Evolutionary conservation across 2,888 invertebrate species (phyloP), one percentile per base, ranked within the genome.

Genomic region (Tenthredo scrophulariae): DNA sequence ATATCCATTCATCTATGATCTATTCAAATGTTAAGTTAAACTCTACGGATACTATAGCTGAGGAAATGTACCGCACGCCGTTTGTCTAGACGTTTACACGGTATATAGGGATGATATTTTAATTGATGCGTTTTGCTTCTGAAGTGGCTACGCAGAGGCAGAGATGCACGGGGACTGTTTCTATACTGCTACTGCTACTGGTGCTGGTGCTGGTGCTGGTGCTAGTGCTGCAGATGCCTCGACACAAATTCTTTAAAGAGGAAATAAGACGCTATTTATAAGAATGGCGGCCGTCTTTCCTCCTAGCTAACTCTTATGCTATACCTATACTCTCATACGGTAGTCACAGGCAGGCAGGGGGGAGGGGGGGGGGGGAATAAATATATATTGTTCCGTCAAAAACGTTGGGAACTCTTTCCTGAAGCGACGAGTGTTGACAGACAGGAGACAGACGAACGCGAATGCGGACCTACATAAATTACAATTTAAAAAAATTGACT

Each of bases 231-330:
- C 72, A 22, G 72, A 77, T 77, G 77, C 77, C 33, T 77, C 77
- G 46, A 77, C 77, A 77, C 29, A 33, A 77, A 77, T 77, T 77
- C 77, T 77, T 77, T 77, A 77, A 77, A 77, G 77, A 77, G 77
- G 54, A 77, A 77, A 77, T 77, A 77, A 77, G 77, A 77, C 54
- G 77, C 65, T 80, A 80, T 80, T 80, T 80, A 80, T 58, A 80
- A 80, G 80, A 80, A 80, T 80, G 62, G 80, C 62, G 37, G 65
- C 80, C n/a, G 29, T 62, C 22, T 29, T 62, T 18, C 54, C 10
- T 54, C 33, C 80, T 26, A 22, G 40, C 77, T 80, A 62, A 15
- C 80, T 80, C 62, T 54, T 62, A 62, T 18, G 2, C 77, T 46
- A 15, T 46, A 46, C 13, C 46, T 46, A 43, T 13, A 15, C 43